Evolutionary conservation across 2,888 invertebrate genomes (phyloP), one percentile per base, ranked within the genome.

Genomic region (Actias luna): DNA sequence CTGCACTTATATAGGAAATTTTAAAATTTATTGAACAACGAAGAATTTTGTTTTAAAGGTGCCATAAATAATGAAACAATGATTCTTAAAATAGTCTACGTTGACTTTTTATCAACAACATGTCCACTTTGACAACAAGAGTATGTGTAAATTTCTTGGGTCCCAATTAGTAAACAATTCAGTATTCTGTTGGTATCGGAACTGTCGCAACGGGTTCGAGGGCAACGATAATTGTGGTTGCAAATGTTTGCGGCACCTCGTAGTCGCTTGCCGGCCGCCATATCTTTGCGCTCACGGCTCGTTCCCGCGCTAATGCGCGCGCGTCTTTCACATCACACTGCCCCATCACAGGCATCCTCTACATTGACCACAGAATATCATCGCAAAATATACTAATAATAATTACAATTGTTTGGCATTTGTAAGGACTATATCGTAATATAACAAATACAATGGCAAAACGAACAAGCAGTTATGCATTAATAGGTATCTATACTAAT

Each of bases 161-260:
- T 55, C 29, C 55, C 55, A 55, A 55, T 55, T 55, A 55, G 55
- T n/a, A 31, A 69, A 70, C 69, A 67, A 70, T 58, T 68, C 59
- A 66, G 61, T 64, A 62, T 61, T 33, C 52, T 57, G 42, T 59
- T 39, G 64, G 67, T 69, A 73, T 73, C 73, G 60, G 61, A 14
- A 50, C 55, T 65, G 75, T 76, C 71, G 77, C 74, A 76, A 76
- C 69, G 74, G 73, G 74, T 78, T 80, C 77, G 65, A 63, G 67
- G 80, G 81, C 77, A 76, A 76, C 73, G 82, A 83, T 84, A 85
- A 85, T 85, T 80, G 83, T 73, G 71, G 76, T 71, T 76, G 78
- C 76, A 72, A 78, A 74, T 75, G 75, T 76, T 71, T 71, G 77
- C 75, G 69, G 68, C 72, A 70, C 73, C 57, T 52, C 35, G 27